Evolutionary conservation across 2,888 invertebrate species (phyloP).

Genomic region (Metacarcinus magister): DNA sequence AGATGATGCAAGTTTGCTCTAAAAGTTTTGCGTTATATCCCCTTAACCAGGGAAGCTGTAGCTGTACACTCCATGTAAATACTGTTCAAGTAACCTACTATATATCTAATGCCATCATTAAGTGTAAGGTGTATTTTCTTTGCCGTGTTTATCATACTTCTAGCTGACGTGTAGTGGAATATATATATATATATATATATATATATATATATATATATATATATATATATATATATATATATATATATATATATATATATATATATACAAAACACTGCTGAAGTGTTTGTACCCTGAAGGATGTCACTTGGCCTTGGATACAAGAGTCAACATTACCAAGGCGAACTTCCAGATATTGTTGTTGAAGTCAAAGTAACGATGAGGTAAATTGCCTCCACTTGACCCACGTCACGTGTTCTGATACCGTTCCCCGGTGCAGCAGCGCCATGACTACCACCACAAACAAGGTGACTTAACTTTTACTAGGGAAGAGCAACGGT

Average conservation of each 20-base stretch:
- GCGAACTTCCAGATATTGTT: neutral
- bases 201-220: neutral
- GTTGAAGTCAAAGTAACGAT: neutral
- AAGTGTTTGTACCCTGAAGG: neutral
- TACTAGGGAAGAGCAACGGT: no score
- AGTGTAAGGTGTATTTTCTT: no score
- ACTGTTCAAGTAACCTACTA: no score
- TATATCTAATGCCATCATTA: no score
- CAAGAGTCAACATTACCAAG: neutral
- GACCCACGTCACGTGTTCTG: neutral
- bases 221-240: neutral
- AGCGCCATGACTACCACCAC: no score
- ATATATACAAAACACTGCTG: neutral
- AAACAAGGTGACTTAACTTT: no score
- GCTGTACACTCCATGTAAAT: no score
- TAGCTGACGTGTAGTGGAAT: neutral
- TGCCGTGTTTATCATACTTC: no score
- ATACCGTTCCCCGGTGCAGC: no score
- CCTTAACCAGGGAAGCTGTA: no score
- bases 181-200: constrained; percentile 12
- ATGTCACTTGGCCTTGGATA: neutral
- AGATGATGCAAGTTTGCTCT: no score
- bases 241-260: constrained; percentile 53
- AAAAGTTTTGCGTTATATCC: no score
- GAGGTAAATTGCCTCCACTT: neutral